Evolutionary conservation across 2,113 vertebrate genomes (phyloP), one percentile per base, ranked within the genome.

Genomic region (Salvelinus sp.): DNA sequence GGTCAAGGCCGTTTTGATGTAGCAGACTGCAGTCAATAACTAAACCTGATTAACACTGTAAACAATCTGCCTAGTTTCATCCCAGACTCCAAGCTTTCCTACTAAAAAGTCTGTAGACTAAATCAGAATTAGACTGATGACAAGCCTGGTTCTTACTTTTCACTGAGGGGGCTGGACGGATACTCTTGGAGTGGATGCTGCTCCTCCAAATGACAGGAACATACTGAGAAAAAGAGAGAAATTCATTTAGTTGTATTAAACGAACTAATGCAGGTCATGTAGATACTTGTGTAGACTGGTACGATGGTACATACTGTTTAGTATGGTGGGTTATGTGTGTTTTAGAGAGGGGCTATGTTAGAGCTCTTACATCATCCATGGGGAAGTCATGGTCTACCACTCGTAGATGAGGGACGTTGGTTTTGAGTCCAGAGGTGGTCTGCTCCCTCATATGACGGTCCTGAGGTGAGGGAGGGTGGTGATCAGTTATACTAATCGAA

Each of bases 181-280:
- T 87, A 83, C 92, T 95, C 77, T 86, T 87, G 70, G 87, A 91
- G 44, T 91, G 88, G 65, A 92, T 91, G 76, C 87, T 91, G 4
- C 89, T 92, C 79, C 93, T 92, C 85, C 93, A 90, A 72, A 93
- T 86, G 25, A 92, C 89, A 9, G 94, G 92, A 86, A 90, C 91
- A 73, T 93, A 95, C 92, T 93, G 88, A 30, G 71, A 14, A 81
- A 18, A 12, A 44, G 57, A 38, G 25, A 25, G 6, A 69, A 50
- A 47, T 22, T 66, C 71, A 75, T 2, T 2, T n/a, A 48, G 38
- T 64, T 65, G 6, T 0, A 0, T 30, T 54, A 47, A 20, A 64
- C 23, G 3, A 10, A n/a, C 10, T 4, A 47, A 18, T 23, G 27
- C 14, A 22, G 50, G 16, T 58, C 78, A 10, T 80, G 3, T 22